phyloP scores from a whole-genome alignment of 2,888 invertebrate genomes.

The Eupithecia vulgata region DNA sequence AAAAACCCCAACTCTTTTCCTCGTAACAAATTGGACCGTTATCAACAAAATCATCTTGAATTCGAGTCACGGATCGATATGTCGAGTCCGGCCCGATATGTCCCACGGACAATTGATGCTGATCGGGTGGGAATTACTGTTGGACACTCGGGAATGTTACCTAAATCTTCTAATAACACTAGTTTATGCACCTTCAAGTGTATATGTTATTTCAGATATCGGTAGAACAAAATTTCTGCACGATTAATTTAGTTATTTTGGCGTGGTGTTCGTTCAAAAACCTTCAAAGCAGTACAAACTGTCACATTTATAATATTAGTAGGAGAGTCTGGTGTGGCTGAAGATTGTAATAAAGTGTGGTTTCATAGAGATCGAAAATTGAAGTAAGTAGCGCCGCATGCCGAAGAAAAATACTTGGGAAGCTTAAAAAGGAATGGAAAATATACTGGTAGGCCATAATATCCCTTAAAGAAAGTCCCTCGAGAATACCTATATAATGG shows the following conservation, averaged over 20 bases:
- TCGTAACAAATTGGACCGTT: constrained; percentile 1
- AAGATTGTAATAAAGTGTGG: neutral
- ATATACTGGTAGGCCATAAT: too few relatives aligned
- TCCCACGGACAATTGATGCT: neutral
- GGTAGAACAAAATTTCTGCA: too few relatives aligned
- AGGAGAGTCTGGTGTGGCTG: neutral
- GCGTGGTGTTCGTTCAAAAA: too few relatives aligned
- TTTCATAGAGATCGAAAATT: neutral
- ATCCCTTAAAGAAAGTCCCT: too few relatives aligned
- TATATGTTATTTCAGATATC: too few relatives aligned
- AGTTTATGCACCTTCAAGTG: neutral
- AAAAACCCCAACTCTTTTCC: neutral
- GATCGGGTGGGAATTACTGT: neutral
- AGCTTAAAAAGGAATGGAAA: neutral
- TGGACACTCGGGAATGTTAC: neutral
- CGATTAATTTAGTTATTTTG: too few relatives aligned
- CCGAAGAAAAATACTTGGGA: neutral
- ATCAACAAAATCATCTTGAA: neutral
- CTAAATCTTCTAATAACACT: neutral
- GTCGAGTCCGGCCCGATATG: constrained; percentile 1
- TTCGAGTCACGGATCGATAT: neutral
- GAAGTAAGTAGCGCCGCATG: neutral
- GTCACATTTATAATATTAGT: too few relatives aligned
- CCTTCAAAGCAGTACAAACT: too few relatives aligned
- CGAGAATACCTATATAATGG: neutral